Percentiles rank a stretch among this genome's conserved stretches.
Conservation (phyloP, 2,113 vertebrate genomes). For the Poeciliopsis occidentalis region DNA sequence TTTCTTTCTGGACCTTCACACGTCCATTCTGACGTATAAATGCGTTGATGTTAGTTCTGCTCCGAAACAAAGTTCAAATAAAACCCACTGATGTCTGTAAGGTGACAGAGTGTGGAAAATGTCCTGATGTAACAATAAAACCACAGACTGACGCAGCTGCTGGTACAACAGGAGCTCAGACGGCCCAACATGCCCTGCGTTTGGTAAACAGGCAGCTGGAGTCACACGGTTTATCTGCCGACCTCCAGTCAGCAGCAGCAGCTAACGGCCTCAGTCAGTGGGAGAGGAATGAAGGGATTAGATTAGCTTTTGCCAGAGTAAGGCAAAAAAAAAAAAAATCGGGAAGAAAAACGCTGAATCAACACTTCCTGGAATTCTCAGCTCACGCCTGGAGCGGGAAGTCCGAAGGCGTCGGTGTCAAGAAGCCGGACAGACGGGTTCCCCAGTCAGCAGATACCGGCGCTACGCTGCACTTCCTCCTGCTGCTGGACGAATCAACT, state of each 20-base stretch:
- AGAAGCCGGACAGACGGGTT: constrained; percentile 45
- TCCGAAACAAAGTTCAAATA: background rate
- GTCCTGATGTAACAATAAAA: background rate
- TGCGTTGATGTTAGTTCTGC: too few species aligned
- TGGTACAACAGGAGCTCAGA: background rate
- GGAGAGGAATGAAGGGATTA: constrained; percentile 2
- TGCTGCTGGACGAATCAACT: constrained; percentile 17
- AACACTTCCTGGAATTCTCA: constrained; percentile 82
- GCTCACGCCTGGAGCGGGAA: constrained; percentile 70
- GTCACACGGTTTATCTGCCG: background rate
- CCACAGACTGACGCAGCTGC: background rate
- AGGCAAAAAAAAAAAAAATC: background rate
- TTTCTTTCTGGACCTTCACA: too few species aligned
- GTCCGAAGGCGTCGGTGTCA: constrained; percentile 65
- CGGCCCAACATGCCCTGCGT: background rate
- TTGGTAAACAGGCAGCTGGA: constrained; percentile 14
- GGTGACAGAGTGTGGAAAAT: background rate
- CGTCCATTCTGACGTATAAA: too few species aligned
- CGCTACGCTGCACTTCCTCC: constrained; percentile 51
- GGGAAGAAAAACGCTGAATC: constrained; percentile 71
- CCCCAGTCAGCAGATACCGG: constrained; percentile 67
- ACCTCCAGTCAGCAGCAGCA: constrained; percentile 6
- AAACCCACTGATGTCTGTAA: background rate
- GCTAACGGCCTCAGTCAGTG: constrained; percentile 9
- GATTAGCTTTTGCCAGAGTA: constrained; percentile 28